A percentile compares a stretch with the other conserved stretches of the same genome.
Evolutionary conservation across 1,140 invertebrate genomes (phyloP).

Genomic region (Trichonephila inaurata): DNA sequence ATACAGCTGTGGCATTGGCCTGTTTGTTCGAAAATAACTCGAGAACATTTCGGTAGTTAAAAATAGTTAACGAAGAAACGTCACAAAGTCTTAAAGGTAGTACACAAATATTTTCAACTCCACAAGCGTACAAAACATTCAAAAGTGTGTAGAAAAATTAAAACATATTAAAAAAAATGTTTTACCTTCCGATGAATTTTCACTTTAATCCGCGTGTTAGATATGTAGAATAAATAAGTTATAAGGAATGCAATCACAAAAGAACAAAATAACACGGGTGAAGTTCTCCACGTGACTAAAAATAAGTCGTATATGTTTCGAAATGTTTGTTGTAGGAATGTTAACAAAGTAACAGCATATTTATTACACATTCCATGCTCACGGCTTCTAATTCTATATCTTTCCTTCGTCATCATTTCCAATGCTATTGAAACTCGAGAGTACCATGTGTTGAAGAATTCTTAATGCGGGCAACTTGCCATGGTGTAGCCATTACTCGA

Average conservation of each 20-base stretch:
- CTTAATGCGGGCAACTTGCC: constrained; percentile 39
- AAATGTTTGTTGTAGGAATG: constrained; percentile 67
- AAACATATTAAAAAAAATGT: neutral
- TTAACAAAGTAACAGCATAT: constrained; percentile 34
- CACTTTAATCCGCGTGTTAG: constrained; percentile 69
- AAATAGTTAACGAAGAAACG: neutral
- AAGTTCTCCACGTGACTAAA: constrained; percentile 14
- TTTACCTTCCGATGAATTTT: constrained; percentile 65
- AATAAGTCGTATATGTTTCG: constrained; percentile 50
- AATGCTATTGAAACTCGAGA: constrained; percentile 42
- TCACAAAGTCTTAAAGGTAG: neutral
- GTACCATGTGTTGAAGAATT: neutral
- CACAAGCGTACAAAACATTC: neutral
- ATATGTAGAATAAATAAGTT: constrained; percentile 44
- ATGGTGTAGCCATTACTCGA: neutral
- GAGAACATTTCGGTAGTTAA: no score
- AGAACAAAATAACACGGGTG: neutral
- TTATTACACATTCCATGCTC: constrained; percentile 12
- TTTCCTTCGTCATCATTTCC: constrained; percentile 45
- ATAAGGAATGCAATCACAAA: neutral
- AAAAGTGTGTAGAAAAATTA: neutral
- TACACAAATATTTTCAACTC: neutral
- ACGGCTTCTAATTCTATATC: constrained; percentile 29
- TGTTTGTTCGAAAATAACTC: no score
- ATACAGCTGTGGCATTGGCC: no score